Evolutionary conservation across 2,113 vertebrate species (phyloP), one percentile per base, ranked within the genome.

Genomic region (Vombatus ursinus): DNA sequence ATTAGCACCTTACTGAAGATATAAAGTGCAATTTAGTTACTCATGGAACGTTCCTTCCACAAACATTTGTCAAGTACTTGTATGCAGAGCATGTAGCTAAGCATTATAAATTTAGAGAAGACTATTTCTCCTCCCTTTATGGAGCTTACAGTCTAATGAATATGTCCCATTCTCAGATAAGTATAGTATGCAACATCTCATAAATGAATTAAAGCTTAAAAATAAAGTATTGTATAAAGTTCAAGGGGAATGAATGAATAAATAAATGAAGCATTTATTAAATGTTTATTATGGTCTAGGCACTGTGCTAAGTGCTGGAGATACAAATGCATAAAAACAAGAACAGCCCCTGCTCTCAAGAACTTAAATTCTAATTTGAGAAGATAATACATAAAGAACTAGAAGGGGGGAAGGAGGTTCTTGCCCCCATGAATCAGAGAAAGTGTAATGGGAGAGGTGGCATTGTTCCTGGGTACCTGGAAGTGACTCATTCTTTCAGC

Each of bases 1-100:
- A 25, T 92, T 92, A n/a, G 49, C 10, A 10, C 61, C 26, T 9
- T 53, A 19, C 24, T 96, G 31, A 50, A 95, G 89, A 94, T 89
- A 96, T 61, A 49, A 24, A 52, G 53, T 94, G 89, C 48, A 26
- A 52, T 95, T 94, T 95, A 26, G 6, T 10, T 92, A 0, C 51
- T 16, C 47, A 1, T 48, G 47, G 68, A 19, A 84, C n/a, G 44
- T 68, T 68, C 28, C 37, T 84, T 84, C 37, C 16, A 77, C 37
- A 84, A 44, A 84, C n/a, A 84, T 44, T 7, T 84, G 6, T n/a
- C 19, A 44, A 44, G 16, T 16, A 23, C 19, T 84, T 77, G 8
- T 84, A 84, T 44, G 16, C 19, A 84, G n/a, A 84, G 19, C 61
- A 19, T 16, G 61, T 84, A 44, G n/a, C 19, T 44, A 84, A 44